Evolutionary conservation across 2,888 invertebrate species (phyloP), one percentile per base, ranked within the genome.

Genomic region (Oscheius sp.): DNA sequence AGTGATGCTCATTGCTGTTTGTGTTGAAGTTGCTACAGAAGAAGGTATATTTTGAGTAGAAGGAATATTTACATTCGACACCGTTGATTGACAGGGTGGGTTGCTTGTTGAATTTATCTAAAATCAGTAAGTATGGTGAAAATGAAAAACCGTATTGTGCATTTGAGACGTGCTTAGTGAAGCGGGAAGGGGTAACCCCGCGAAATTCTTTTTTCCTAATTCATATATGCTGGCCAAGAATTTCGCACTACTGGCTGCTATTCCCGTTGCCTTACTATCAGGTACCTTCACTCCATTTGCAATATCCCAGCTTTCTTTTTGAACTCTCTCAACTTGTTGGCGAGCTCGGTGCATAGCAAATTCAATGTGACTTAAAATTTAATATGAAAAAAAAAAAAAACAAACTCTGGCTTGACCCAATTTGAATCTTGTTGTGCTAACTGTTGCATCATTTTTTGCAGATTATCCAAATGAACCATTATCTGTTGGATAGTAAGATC

Each of bases 141-240:
- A n/a, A n/a, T n/a, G n/a, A n/a, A n/a, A n/a, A n/a, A n/a, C n/a
- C n/a, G n/a, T n/a, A n/a, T n/a, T n/a, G 17, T 24, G 22, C 22
- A 22, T 3, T 24, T 47, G 47, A 22, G 47, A 5, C 22, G 47
- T 20, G 4, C 22, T 24, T 5, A 9, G 8, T 8, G 36, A 20
- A 22, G 38, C 12, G 9, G 62, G 61, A n/a, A 62, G 9, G 14
- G 68, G 68, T 14, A 62, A 33, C 6, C 68, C 68, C n/a, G 62
- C 36, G 22, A 68, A 68, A 20, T 62, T 68, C 45, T 57, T 61
- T 36, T 68, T 68, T 17, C 56, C 38, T 17, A 49, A 30, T 28
- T 68, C 68, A 30, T 68, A 68, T 17, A 50, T 45, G 6, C 32
- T 49, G 6, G 45, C 22, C 14, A 67, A 33, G n/a, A 36, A 67